phyloP scores from a whole-genome alignment of 23 tunicate species.

The Corella eumyota region DNA sequence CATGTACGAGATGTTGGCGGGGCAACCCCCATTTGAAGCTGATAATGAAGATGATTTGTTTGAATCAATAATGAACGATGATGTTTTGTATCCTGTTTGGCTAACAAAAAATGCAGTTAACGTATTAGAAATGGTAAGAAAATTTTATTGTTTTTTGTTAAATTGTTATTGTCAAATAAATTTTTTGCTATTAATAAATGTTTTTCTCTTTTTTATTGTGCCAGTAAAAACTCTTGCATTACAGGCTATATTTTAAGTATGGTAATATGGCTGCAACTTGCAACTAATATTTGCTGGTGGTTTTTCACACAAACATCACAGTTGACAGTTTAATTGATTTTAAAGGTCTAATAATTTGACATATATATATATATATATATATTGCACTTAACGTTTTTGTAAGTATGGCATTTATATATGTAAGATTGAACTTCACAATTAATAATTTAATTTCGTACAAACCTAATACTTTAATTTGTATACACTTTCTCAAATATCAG shows the following conservation, averaged over 20 bases:
- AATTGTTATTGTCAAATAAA: not conserved
- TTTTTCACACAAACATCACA: not conserved
- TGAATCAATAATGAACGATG: constrained; percentile 89
- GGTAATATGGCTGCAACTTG: no score
- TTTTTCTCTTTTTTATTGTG: constrained; percentile 1
- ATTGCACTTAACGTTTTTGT: no score
- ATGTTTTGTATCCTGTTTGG: constrained; percentile 98
- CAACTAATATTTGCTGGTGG: not conserved
- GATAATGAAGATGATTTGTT: constrained; percentile 96
- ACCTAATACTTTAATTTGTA: no score
- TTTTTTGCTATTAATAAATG: not conserved
- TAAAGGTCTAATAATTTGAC: no score
- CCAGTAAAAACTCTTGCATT: not conserved
- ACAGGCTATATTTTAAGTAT: not conserved
- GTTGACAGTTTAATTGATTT: no score
- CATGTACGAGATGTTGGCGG: constrained; percentile 97
- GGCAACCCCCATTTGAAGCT: constrained; percentile 99
- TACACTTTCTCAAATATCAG: no score
- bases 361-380: no score
- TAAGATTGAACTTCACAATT: no score
- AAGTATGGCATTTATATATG: no score
- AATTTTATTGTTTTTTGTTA: not conserved
- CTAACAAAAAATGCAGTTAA: constrained; percentile 77
- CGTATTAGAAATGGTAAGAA: constrained; percentile 76
- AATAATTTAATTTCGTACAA: no score